These are phyloP conservation scores for Abrostola triplasia DNA, from an alignment of 2,888 invertebrate species.

Conservation along the genomic window DNA sequence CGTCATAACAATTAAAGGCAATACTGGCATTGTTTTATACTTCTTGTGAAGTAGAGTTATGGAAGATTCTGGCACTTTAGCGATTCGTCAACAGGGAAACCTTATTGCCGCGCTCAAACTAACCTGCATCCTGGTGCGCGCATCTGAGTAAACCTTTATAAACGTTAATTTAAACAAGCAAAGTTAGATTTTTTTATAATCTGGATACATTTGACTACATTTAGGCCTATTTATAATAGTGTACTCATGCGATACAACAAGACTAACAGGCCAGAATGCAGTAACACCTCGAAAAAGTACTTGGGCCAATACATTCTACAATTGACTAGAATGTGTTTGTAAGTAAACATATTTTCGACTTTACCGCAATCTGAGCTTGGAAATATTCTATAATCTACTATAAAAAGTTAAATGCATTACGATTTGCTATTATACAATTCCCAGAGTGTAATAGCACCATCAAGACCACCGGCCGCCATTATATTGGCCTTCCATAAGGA, in stretches of 20 bases:
- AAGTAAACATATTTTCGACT: conserved; percentile 38
- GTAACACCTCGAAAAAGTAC: conserved; percentile 41
- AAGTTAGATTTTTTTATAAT: conserved; percentile 18
- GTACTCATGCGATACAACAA: conserved; percentile 44
- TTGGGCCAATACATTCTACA: conserved; percentile 48
- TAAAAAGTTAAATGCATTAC: conserved; percentile 62
- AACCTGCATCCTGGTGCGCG: conserved; percentile 28
- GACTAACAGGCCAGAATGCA: conserved; percentile 35
- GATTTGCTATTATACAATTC: conserved; percentile 91
- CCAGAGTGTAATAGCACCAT: conserved; percentile 94
- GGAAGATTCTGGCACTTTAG: conserved; percentile 41
- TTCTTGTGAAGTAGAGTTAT: conserved; percentile 22
- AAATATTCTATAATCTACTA: conserved; percentile 53
- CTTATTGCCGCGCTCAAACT: conserved; percentile 28
- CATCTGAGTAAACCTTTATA: conserved; percentile 39
- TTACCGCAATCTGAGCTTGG: conserved; percentile 45
- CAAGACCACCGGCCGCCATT: conserved; percentile 93
- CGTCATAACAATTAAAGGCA: conserved; percentile 70
- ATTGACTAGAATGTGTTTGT: conserved; percentile 41
- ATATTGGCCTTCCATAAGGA: conserved; percentile 91
- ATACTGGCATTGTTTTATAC: conserved; percentile 66
- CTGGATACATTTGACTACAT: conserved; percentile 39
- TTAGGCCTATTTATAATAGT: conserved; percentile 42
- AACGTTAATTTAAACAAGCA: conserved; percentile 29
- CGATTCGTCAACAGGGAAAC: conserved; percentile 41